phyloP scores from a whole-genome alignment of 2,113 vertebrate species.

The Psephotus haematonotus region DNA sequence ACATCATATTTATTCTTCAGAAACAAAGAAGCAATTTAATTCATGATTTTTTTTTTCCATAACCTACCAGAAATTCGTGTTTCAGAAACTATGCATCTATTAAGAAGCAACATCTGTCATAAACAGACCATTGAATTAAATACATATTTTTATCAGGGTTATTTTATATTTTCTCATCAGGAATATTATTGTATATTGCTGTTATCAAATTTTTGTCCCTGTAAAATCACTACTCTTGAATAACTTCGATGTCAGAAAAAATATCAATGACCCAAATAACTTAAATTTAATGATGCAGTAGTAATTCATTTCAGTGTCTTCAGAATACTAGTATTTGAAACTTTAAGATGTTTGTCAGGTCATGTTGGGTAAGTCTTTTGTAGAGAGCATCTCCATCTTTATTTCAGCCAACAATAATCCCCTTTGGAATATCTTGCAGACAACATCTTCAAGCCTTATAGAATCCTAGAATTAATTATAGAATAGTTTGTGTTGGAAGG shows the following conservation, averaged over 20 bases:
- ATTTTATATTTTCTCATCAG: not conserved
- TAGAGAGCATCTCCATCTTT: not conserved
- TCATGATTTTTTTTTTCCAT: not conserved
- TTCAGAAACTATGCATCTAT: not conserved
- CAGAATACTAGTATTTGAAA: not conserved
- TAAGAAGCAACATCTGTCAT: not conserved
- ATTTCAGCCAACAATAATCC: not conserved
- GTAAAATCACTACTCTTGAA: not conserved
- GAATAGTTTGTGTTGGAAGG: not conserved
- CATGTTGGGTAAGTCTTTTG: not conserved
- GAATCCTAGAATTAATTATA: not conserved
- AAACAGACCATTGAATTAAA: not conserved
- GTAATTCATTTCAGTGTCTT: not conserved
- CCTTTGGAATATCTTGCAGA: not conserved
- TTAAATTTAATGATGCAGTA: not conserved
- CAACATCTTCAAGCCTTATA: not conserved
- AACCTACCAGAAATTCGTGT: not conserved
- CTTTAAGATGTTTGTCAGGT: not conserved
- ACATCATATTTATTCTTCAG: not conserved
- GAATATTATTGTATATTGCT: not conserved
- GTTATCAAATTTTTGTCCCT: not conserved
- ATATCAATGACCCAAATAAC: not conserved
- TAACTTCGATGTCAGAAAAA: not conserved
- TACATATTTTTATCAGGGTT: not conserved
- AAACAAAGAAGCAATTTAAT: not conserved